Evolutionary conservation across 2,797 vertebrate species (phyloP).

Genomic region (Staurois parvus): DNA sequence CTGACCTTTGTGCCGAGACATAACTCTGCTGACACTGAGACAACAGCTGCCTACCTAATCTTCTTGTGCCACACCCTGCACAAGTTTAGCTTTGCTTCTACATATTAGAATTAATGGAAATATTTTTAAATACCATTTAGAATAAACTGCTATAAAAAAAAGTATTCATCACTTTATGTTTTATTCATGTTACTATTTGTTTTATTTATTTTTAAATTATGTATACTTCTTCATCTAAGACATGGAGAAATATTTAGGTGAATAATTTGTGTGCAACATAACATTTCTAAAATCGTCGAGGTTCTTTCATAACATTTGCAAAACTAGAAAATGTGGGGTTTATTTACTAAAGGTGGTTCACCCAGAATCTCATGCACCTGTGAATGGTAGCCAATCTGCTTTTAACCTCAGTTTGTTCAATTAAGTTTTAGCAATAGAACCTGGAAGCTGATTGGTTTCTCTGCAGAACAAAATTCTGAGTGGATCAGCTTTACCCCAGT

Average conservation of each 20-base stretch:
- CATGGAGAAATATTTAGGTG: background rate
- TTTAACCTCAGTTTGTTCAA: no score
- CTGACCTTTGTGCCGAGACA: constrained; percentile 24
- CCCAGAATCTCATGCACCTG: no score
- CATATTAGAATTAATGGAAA: background rate
- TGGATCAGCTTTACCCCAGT: no score
- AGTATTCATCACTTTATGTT: background rate
- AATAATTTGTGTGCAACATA: background rate
- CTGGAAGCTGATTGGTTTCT: no score
- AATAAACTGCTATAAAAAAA: background rate
- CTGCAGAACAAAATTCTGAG: no score
- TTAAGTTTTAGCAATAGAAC: no score
- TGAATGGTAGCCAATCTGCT: no score
- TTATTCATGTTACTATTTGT: background rate
- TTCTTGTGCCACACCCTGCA: background rate
- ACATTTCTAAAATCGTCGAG: background rate
- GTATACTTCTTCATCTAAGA: background rate
- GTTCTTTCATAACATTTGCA: background rate
- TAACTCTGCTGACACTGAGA: background rate
- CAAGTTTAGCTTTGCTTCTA: background rate
- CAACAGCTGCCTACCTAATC: constrained; percentile 38
- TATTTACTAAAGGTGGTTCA: no score
- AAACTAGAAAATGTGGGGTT: background rate
- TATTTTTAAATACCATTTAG: background rate
- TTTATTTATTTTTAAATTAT: background rate